These are phyloP conservation scores for Hypocryptadius cinnamomeus DNA, from an alignment of 2,113 vertebrate species.

Conservation along the genomic window DNA sequence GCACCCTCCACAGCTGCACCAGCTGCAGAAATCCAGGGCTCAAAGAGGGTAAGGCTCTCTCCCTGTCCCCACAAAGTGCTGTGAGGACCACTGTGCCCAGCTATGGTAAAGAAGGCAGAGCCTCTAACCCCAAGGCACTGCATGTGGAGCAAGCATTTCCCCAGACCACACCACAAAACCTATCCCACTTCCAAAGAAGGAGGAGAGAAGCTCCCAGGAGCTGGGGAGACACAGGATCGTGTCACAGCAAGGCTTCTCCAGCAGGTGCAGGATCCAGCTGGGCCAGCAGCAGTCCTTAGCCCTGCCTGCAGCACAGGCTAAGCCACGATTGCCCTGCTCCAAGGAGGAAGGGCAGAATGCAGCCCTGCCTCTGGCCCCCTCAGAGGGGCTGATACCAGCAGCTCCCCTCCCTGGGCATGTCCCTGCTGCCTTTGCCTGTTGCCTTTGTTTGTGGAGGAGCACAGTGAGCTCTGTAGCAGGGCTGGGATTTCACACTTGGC, in stretches of 20 bases:
- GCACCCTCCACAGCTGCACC: not conserved
- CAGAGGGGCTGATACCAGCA: not conserved
- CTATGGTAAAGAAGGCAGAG: not conserved
- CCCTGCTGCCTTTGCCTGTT: not conserved
- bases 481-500: not conserved
- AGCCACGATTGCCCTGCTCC: not conserved
- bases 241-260: not conserved
- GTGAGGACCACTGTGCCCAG: not conserved
- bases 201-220: not conserved
- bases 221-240: not conserved
- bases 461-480: not conserved
- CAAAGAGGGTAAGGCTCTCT: not conserved
- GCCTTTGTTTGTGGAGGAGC: not conserved
- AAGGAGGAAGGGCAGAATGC: not conserved
- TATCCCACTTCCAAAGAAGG: not conserved
- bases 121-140: not conserved
- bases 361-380: not conserved
- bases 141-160: not conserved
- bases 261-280: not conserved
- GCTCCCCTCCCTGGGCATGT: fast-evolving
- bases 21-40: not conserved
- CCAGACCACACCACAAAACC: not conserved
- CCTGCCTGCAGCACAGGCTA: not conserved
- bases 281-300: not conserved
- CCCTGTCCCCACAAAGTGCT: not conserved